phyloP scores from a whole-genome alignment of 2,888 invertebrate genomes.

The Caenorhabditis becei region DNA sequence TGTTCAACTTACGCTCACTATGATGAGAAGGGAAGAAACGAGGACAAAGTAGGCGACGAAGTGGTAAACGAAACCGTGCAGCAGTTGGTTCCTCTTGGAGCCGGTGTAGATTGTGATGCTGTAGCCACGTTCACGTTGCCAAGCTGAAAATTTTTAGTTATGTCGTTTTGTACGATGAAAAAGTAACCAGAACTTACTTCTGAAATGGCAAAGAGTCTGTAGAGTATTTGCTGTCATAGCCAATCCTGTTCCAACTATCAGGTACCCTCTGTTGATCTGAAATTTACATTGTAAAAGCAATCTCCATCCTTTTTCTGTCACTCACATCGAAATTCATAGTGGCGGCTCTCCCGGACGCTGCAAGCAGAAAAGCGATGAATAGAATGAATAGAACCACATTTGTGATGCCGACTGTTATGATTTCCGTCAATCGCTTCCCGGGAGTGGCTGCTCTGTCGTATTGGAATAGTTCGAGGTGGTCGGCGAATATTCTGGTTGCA shows the following conservation, averaged over 20 bases:
- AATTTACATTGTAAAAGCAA: slow-evolving; percentile 3
- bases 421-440: slow-evolving; percentile 57
- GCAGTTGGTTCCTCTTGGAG: slow-evolving; percentile 50
- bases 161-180: too few species aligned
- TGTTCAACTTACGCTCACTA: slow-evolving; percentile 40
- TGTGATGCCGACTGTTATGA: slow-evolving; percentile 62
- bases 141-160: slow-evolving; percentile 43
- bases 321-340: slow-evolving; percentile 59
- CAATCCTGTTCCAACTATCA: slow-evolving; percentile 58
- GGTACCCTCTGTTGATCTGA: slow-evolving; percentile 57
- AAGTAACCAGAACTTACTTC: too few species aligned
- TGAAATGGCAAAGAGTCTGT: slow-evolving; percentile 60
- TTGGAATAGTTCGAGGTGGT: slow-evolving; percentile 61
- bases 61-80: slow-evolving; percentile 65
- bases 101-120: slow-evolving; percentile 21
- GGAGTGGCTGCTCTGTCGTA: slow-evolving; percentile 61
- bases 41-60: slow-evolving; percentile 62
- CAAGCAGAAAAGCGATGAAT: slow-evolving; percentile 55
- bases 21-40: slow-evolving; percentile 52
- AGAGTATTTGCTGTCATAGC: slow-evolving; percentile 60
- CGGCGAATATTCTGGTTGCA: slow-evolving; percentile 61
- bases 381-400: slow-evolving; percentile 53
- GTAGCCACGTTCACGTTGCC: slow-evolving; percentile 49
- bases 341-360: slow-evolving; percentile 62
- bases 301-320: neutral